Percentiles rank a stretch among this genome's conserved stretches.
Evolutionary conservation across 2,113 vertebrate species (phyloP).

Genomic region (Pipra filicauda): DNA sequence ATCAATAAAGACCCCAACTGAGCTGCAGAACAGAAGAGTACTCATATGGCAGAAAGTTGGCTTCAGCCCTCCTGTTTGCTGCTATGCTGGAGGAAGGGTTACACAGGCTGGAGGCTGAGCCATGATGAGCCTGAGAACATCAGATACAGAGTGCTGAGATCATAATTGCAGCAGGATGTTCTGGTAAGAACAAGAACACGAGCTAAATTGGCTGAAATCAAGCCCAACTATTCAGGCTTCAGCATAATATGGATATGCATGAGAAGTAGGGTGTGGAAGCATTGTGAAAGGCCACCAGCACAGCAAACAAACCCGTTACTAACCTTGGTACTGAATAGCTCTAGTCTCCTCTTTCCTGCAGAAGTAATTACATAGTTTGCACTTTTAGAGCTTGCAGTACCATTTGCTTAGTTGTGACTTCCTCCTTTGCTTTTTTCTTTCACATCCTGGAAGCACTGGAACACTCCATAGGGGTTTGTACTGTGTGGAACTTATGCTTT

Average conservation of each 20-base stretch:
- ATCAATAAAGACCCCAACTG: neutral
- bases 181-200: neutral
- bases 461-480: neutral
- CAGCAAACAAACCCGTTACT: neutral
- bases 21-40: neutral
- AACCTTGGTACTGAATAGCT: neutral
- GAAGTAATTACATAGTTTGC: neutral
- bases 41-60: neutral
- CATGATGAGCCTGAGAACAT: neutral
- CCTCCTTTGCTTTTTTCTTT: neutral
- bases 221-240: neutral
- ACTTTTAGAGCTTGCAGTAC: neutral
- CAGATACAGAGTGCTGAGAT: neutral
- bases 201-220: neutral
- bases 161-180: neutral
- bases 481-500: neutral
- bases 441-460: neutral
- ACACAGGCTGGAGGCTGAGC: neutral
- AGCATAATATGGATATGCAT: neutral
- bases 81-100: neutral
- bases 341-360: neutral
- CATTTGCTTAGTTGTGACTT: neutral
- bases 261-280: neutral
- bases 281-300: neutral
- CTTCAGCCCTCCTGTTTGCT: neutral